Percentiles rank a stretch among this genome's conserved stretches.
These are phyloP conservation scores for Salvelinus namaycush DNA, from an alignment of 2,113 vertebrate genomes.

Conservation along the genomic window DNA sequence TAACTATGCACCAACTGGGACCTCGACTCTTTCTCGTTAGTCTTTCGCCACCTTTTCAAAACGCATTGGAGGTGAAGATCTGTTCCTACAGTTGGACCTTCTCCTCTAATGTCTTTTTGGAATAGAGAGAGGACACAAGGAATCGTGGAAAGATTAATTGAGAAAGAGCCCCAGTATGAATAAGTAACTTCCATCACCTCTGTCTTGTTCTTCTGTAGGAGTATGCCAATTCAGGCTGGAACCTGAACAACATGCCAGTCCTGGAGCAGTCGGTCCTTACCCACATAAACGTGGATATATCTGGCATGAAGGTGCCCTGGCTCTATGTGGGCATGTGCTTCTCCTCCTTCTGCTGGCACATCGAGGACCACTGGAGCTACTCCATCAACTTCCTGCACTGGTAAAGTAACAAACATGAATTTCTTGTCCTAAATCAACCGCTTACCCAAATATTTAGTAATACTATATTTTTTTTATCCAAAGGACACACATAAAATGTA, in stretches of 20 bases:
- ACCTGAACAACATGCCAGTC: conserved; percentile 98
- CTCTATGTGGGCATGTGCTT: conserved; percentile 99
- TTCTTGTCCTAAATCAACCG: not conserved
- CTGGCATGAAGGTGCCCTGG: conserved; percentile 99
- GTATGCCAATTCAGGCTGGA: conserved; percentile 95
- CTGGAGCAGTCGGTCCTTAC: conserved; percentile 95
- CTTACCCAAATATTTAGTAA: not conserved
- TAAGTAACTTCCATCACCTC: no score
- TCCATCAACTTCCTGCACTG: conserved; percentile 98
- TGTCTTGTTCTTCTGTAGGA: conserved; percentile 74
- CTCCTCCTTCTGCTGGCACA: conserved; percentile 98
- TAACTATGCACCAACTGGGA: conserved; percentile 48
- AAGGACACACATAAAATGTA: not conserved
- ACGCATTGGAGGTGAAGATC: no score
- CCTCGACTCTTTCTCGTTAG: no score
- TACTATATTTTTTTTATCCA: not conserved
- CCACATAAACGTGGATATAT: conserved; percentile 97
- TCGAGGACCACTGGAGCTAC: conserved; percentile 99
- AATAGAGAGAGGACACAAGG: no score
- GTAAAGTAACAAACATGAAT: conserved; percentile 63
- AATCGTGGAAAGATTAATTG: no score
- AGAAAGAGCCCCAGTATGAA: no score
- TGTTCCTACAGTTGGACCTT: no score
- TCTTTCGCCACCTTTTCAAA: no score
- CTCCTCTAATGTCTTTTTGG: no score